Evolutionary conservation across 2,113 vertebrate genomes (phyloP).

Genomic region (Phrynosoma platyrhinos): DNA sequence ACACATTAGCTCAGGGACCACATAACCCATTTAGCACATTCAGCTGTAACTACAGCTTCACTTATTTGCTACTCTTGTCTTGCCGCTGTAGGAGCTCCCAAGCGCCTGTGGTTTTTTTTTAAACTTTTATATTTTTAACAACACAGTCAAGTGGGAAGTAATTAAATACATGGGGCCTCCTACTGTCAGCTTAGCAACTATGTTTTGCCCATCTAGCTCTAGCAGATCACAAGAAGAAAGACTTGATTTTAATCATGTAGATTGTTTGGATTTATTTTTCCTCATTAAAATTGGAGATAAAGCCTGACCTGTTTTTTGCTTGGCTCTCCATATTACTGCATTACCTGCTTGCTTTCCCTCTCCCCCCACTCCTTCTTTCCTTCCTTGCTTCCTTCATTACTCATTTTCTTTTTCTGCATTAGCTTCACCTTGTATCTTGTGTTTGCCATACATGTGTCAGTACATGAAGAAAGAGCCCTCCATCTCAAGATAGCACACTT

Average conservation of each 20-base stretch:
- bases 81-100: conserved; percentile 57
- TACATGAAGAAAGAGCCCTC: neutral
- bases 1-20: neutral
- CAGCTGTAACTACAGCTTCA: conserved; percentile 50
- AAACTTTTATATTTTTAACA: conserved; percentile 49
- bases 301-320: neutral
- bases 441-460: neutral
- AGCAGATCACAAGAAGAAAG: conserved; percentile 78
- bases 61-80: conserved; percentile 59
- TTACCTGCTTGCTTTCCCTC: neutral
- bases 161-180: conserved; percentile 78
- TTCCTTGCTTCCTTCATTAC: neutral
- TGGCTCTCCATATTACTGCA: neutral
- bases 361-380: neutral
- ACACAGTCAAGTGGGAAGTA: conserved; percentile 69
- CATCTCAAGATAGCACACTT: too few relatives aligned
- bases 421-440: neutral
- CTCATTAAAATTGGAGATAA: conserved; percentile 84
- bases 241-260: conserved; percentile 84
- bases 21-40: conserved; percentile 37
- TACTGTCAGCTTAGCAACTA: conserved; percentile 59
- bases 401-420: neutral
- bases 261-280: conserved; percentile 82
- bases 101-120: conserved; percentile 8
- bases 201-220: conserved; percentile 69